phyloP scores from a whole-genome alignment of 2,113 vertebrate genomes.

The Boulengeromyrus knoepffleri region DNA sequence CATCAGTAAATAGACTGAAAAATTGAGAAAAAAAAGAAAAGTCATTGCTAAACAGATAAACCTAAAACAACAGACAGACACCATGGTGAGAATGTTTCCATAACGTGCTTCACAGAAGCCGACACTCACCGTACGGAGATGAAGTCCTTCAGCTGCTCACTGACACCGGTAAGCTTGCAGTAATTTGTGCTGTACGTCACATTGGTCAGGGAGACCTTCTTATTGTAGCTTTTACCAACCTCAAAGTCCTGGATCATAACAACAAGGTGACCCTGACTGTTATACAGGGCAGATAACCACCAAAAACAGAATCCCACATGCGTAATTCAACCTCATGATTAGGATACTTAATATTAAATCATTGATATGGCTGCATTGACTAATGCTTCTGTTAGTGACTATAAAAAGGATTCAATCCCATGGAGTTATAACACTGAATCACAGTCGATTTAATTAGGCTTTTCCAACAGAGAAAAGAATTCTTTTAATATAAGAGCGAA shows the following conservation, averaged over 20 bases:
- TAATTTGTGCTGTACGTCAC: constrained; percentile 65
- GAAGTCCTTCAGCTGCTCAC: constrained; percentile 64
- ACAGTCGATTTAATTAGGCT: neutral
- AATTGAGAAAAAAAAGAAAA: neutral
- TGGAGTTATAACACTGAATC: neutral
- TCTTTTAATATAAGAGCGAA: neutral
- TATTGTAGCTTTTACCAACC: constrained; percentile 76
- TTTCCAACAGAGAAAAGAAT: neutral
- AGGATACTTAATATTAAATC: neutral
- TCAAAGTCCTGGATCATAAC: constrained; percentile 77
- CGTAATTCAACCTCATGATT: neutral
- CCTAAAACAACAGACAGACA: neutral
- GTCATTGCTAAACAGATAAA: neutral
- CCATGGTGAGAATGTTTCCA: constrained; percentile 17
- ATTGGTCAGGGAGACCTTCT: constrained; percentile 75
- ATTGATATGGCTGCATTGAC: neutral
- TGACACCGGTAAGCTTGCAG: constrained; percentile 71
- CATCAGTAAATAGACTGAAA: neutral
- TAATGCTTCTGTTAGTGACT: neutral
- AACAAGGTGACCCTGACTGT: neutral
- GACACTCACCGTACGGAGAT: constrained; percentile 68
- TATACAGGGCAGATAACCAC: neutral
- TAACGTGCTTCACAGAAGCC: neutral
- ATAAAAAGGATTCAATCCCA: neutral
- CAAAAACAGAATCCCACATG: neutral